A percentile compares a stretch with the other conserved stretches of the same genome.
Evolutionary conservation across 1,140 invertebrate species (phyloP).

Genomic region (Drosophila sechellia): DNA sequence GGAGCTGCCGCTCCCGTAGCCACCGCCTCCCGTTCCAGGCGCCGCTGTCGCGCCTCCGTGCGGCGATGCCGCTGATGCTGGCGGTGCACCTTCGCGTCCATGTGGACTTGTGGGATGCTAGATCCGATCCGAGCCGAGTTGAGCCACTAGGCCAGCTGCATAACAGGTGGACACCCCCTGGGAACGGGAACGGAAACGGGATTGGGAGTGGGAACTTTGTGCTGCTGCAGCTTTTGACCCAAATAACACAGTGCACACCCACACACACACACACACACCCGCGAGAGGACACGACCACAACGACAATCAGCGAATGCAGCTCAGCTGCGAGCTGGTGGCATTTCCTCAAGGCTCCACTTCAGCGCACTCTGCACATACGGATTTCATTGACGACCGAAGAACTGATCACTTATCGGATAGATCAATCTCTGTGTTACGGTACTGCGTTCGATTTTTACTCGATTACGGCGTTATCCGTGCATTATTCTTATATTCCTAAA

Average conservation of each 20-base stretch:
- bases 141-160: constrained; percentile 48
- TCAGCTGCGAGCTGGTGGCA: constrained; percentile 51
- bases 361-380: neutral
- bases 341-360: constrained; percentile 42
- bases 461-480: constrained; percentile 15
- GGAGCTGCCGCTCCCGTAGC: constrained; percentile 31
- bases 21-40: constrained; percentile 66
- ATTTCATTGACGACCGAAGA: neutral
- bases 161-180: constrained; percentile 67
- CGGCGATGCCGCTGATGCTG: constrained; percentile 79
- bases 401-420: neutral
- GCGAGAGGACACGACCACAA: constrained; percentile 20
- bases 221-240: constrained; percentile 66
- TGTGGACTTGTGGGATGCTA: constrained; percentile 5
- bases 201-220: constrained; percentile 27
- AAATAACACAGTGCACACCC: constrained; percentile 62
- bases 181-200: constrained; percentile 9
- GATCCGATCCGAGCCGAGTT: constrained; percentile 1
- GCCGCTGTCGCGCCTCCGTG: constrained; percentile 73
- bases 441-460: constrained; percentile 3
- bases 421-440: neutral
- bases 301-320: constrained; percentile 34
- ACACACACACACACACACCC: constrained; percentile 21
- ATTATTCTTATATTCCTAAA: constrained; percentile 6
- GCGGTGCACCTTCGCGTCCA: constrained; percentile 81